Evolutionary conservation across 2,888 invertebrate species (phyloP).

Genomic region (Andrena chrysosceles): DNA sequence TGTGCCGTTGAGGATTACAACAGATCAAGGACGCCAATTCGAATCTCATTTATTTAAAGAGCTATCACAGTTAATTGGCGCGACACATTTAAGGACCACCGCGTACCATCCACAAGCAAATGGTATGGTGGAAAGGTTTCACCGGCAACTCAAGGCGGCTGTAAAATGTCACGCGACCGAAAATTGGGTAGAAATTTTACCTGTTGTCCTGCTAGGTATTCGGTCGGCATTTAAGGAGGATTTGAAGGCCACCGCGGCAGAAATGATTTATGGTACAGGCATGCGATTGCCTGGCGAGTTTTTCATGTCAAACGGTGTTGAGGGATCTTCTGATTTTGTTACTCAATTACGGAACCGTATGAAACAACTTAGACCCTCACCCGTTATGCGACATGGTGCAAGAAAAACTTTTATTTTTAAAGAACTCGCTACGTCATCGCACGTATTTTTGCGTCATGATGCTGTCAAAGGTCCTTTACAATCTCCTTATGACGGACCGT

Average conservation of each 20-base stretch:
- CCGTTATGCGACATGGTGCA: background rate
- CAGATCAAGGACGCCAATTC: background rate
- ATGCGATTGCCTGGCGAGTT: background rate
- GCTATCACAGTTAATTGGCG: background rate
- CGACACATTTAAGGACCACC: background rate
- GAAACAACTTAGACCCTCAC: background rate
- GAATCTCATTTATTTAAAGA: constrained; percentile 7
- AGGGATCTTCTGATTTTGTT: background rate
- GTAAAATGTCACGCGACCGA: background rate
- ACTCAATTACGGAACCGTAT: background rate
- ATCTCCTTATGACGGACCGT: background rate
- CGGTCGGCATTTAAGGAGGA: background rate
- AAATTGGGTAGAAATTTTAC: background rate
- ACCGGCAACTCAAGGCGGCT: too few relatives aligned
- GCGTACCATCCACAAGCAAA: background rate
- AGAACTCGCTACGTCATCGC: background rate
- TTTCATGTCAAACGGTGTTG: background rate
- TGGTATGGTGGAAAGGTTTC: constrained; percentile 1
- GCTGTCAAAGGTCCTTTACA: background rate
- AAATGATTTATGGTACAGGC: background rate
- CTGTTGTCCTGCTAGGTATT: background rate
- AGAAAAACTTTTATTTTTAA: background rate
- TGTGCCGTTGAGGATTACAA: too few relatives aligned
- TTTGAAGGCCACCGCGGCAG: background rate
- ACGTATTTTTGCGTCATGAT: background rate